Conservation (phyloP, 2,888 invertebrate genomes). For the Heliconius erato region DNA sequence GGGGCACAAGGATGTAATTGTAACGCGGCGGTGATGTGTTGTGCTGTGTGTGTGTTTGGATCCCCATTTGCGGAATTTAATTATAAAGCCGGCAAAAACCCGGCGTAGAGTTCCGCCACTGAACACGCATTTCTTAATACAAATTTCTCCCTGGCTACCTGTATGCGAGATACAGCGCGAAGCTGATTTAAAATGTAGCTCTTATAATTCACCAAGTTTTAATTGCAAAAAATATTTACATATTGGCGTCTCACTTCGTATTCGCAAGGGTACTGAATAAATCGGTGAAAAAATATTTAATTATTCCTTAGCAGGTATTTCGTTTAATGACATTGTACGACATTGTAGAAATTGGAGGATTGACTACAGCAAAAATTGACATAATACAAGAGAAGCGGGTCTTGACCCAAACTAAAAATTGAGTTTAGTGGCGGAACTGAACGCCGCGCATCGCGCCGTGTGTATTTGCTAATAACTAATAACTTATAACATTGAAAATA, state of each 20-base stretch:
- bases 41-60: no score
- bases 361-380: not conserved
- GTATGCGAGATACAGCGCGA: no score
- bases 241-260: constrained; percentile 9
- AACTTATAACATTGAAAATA: not conserved
- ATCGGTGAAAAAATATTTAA: not conserved
- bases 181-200: no score
- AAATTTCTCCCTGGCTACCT: no score
- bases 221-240: constrained; percentile 23
- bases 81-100: no score
- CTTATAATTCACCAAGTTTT: not conserved
- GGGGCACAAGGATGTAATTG: no score
- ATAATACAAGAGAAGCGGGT: not conserved
- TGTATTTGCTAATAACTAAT: not conserved
- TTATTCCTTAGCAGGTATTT: not conserved
- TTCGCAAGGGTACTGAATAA: not conserved
- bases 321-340: not conserved
- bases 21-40: no score
- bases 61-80: no score
- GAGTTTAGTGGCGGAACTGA: not conserved
- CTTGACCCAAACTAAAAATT: no score
- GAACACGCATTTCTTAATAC: no score
- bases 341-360: not conserved
- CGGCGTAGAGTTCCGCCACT: no score
- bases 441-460: not conserved